Conservation (phyloP, 2,797 vertebrate species). For the Cichlasoma orientale region DNA sequence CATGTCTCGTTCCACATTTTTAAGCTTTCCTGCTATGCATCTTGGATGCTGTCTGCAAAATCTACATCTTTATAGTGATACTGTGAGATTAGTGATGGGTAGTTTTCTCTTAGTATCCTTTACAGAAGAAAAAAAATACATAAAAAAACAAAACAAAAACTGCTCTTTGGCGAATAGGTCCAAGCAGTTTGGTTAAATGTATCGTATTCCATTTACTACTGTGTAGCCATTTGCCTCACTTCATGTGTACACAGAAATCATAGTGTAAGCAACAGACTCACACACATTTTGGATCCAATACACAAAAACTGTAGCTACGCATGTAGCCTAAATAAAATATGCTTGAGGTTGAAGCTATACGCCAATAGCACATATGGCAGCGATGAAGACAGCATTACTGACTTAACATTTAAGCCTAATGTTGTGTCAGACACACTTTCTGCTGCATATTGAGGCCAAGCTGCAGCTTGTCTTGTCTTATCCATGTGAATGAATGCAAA, state of each 20-base stretch:
- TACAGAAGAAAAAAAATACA: too few relatives aligned
- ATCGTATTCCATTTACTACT: not conserved
- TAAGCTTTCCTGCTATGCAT: not conserved
- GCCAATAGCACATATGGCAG: conserved; percentile 1
- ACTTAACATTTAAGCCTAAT: not conserved
- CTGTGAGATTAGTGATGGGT: not conserved
- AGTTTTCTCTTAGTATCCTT: too few relatives aligned
- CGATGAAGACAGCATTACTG: not conserved
- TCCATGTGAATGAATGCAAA: not conserved
- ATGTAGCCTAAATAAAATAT: not conserved
- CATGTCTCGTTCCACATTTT: not conserved
- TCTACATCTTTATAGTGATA: not conserved
- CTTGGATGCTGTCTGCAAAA: not conserved
- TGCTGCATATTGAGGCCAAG: not conserved
- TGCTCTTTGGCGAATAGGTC: not conserved
- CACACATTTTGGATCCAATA: not conserved
- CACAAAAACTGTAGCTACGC: not conserved
- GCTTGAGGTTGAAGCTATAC: not conserved
- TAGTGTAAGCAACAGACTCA: not conserved
- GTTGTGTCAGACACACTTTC: not conserved
- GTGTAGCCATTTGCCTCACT: not conserved
- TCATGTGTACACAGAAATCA: not conserved
- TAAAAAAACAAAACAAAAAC: too few relatives aligned
- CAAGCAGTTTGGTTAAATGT: not conserved
- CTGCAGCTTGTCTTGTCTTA: not conserved